A percentile compares a stretch with the other conserved stretches of the same genome.
phyloP scores from a whole-genome alignment of 2,888 invertebrate genomes.

The Drosophila limbata region DNA sequence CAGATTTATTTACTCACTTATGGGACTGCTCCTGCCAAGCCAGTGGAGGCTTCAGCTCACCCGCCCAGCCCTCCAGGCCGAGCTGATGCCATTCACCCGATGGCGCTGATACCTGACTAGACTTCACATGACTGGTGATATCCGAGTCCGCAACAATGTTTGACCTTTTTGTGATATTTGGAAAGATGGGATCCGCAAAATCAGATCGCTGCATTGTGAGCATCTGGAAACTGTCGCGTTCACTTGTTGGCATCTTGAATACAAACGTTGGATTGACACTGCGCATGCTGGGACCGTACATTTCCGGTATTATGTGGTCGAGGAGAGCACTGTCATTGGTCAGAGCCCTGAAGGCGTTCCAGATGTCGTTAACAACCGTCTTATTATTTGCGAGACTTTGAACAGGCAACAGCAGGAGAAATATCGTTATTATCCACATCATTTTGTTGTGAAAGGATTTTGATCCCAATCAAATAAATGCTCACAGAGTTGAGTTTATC shows the following conservation, averaged over 20 bases:
- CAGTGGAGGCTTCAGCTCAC: constrained; percentile 58
- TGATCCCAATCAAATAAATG: constrained; percentile 1
- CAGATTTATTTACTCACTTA: constrained; percentile 48
- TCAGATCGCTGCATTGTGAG: constrained; percentile 78
- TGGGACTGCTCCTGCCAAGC: constrained; percentile 54
- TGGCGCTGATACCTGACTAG: constrained; percentile 30
- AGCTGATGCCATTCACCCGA: constrained; percentile 73
- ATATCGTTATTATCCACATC: constrained; percentile 24
- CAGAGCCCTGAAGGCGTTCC: constrained; percentile 77
- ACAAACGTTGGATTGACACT: constrained; percentile 74
- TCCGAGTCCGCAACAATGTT: constrained; percentile 1
- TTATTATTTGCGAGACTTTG: constrained; percentile 35
- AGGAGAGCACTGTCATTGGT: constrained; percentile 72
- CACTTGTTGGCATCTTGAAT: constrained; percentile 74
- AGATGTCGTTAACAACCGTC: constrained; percentile 70
- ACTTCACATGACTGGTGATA: constrained; percentile 40
- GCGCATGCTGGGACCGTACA: constrained; percentile 77
- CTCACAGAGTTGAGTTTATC: not conserved
- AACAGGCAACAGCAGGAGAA: constrained; percentile 10
- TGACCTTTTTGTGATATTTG: constrained; percentile 69
- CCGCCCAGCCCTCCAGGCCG: constrained; percentile 83
- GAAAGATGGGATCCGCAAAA: constrained; percentile 82
- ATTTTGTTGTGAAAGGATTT: constrained; percentile 6
- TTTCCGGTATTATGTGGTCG: constrained; percentile 75
- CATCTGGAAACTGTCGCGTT: constrained; percentile 43